Base-by-base conservation (phyloP, 2,797 vertebrate species). In the Melanotaenia parkinsoni region DNA sequence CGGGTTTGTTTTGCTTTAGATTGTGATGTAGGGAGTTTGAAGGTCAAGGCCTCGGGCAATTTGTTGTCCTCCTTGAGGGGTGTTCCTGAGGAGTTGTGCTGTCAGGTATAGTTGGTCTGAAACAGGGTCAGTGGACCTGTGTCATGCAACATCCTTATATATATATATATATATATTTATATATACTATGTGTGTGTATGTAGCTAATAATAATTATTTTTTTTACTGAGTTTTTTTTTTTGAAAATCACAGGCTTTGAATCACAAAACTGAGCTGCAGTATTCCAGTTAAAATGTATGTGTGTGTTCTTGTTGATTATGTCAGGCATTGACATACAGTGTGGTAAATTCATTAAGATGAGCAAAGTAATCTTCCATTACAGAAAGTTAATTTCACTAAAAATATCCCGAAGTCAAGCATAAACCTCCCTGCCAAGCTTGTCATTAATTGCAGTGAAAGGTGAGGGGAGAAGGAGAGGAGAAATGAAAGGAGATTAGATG, bases 401-500 rank as follows among this genome's bases (percentile, higher is more conserved):
- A 84, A 82, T 76, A 80, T 72, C 79, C 75, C 7, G 20, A 58
- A 65, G 82, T 59, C 56, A 73, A 57, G 40, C 63, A 67, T 77
- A 79, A 83, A 65, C 63, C 77, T 68, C 32, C 20, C 68, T 67
- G 64, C 74, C 70, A 67, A 30, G 74, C 64, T 77, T 70, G 65
- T 77, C 67, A 78, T 85, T 88, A 74, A 82, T 76, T 72, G 73
- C 66, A 77, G 54, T 30, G 58, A 73, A 76, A 74, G 77, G 67
- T 72, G 72, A 70, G 18, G 14, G 32, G 30, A 59, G 51, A 70
- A 59, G 71, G 62, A 65, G 60, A 62, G 8, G 64, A 59, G 20
- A 74, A 72, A 82, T 77, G 73, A 82, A 77, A 81, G 70, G 67
- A 79, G 83, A 86, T 83, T 71, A 82, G 73, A 77, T 79, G 73